phyloP scores from a whole-genome alignment of 2,113 vertebrate species.

The Emydocephalus ijimae region DNA sequence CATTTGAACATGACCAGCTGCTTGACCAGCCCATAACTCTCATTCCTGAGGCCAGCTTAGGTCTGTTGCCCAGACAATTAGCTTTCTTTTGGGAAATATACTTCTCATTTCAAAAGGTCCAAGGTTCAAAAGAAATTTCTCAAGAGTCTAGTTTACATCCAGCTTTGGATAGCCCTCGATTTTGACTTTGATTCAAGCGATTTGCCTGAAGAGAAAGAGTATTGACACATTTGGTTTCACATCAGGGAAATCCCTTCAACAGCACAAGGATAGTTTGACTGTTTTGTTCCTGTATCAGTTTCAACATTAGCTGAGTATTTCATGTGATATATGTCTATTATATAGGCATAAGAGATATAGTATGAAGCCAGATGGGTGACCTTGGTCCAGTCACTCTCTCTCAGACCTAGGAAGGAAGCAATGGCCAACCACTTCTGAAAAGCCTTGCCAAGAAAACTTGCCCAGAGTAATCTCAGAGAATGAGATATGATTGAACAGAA shows the following conservation, averaged over 20 bases:
- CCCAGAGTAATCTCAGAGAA: not conserved
- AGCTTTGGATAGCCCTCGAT: not conserved
- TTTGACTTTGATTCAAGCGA: rapidly evolving
- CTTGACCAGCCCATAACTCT: not conserved
- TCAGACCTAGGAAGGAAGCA: not conserved
- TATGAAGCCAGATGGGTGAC: not conserved
- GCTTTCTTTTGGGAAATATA: not conserved
- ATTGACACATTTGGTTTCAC: not conserved
- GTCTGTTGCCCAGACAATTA: not conserved
- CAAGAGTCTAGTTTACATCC: not conserved
- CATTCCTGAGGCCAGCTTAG: not conserved
- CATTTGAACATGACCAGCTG: not conserved
- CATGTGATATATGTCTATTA: not conserved
- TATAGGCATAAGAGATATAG: not conserved
- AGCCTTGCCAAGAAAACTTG: not conserved
- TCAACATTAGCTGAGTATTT: not conserved
- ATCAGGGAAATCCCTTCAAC: not conserved
- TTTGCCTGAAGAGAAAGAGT: not conserved
- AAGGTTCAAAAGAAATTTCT: not conserved
- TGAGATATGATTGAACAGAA: not conserved
- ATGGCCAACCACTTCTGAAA: not conserved
- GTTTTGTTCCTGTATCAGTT: not conserved
- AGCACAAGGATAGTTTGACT: not conserved
- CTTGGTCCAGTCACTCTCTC: not conserved
- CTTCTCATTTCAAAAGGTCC: not conserved